phyloP scores from a whole-genome alignment of 2,888 invertebrate species.

The Megastigmus dorsalis region DNA sequence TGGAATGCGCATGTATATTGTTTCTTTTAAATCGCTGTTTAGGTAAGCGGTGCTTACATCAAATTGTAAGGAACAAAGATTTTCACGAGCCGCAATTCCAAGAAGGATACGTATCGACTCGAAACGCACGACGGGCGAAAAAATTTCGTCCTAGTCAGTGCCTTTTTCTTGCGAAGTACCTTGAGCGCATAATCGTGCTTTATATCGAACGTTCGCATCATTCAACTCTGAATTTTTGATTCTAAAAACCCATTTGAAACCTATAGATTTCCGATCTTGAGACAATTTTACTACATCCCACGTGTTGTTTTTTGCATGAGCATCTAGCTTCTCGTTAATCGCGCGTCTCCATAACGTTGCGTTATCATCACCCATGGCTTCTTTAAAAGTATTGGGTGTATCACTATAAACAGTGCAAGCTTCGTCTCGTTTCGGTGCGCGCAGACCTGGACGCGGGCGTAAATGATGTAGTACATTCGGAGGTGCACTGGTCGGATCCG shows the following conservation, averaged over 20 bases:
- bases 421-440: no score
- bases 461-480: background rate
- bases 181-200: slow-evolving; percentile 44
- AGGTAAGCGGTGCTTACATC: no score
- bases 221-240: slow-evolving; percentile 24
- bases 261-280: slow-evolving; percentile 24
- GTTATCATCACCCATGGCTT: background rate
- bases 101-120: slow-evolving; percentile 25
- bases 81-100: slow-evolving; percentile 13
- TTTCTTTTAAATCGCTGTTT: slow-evolving; percentile 39
- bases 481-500: background rate
- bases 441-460: no score
- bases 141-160: slow-evolving; percentile 38
- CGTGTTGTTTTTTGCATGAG: slow-evolving; percentile 19
- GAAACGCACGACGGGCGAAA: slow-evolving; percentile 35
- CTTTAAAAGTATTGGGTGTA: background rate
- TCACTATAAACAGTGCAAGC: no score
- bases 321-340: slow-evolving; percentile 20
- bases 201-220: background rate
- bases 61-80: slow-evolving; percentile 17
- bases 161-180: slow-evolving; percentile 38
- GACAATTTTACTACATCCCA: slow-evolving; percentile 21
- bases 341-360: slow-evolving; percentile 11
- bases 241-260: slow-evolving; percentile 30
- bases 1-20: slow-evolving; percentile 46